Percentiles rank a stretch among this genome's conserved stretches.
phyloP scores from a whole-genome alignment of 2,888 invertebrate species.

The Acanthacorydalis orientalis region DNA sequence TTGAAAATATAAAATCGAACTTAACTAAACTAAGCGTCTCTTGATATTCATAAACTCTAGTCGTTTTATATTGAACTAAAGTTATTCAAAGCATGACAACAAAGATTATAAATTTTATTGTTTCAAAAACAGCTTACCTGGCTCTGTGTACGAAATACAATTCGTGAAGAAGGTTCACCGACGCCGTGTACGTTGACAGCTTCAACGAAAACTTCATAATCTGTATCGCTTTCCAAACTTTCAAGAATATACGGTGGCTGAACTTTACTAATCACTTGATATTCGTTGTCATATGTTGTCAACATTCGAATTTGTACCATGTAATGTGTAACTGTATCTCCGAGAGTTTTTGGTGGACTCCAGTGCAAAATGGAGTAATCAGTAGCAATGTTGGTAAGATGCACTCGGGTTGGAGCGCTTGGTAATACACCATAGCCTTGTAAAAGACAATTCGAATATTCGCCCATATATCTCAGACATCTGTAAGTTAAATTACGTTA shows the following conservation, averaged over 20 bases:
- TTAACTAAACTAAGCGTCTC: no score
- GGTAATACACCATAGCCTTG: conserved; percentile 74
- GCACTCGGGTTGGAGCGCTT: conserved; percentile 49
- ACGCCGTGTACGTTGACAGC: conserved; percentile 66
- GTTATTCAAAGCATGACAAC: neutral
- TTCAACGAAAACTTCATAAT: conserved; percentile 66
- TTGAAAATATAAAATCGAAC: no score
- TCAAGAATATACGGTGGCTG: conserved; percentile 61
- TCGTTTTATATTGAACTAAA: conserved; percentile 1
- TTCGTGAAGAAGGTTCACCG: conserved; percentile 55
- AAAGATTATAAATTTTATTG: neutral
- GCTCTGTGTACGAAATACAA: conserved; percentile 60
- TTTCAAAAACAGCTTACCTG: conserved; percentile 27
- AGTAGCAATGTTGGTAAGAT: conserved; percentile 55
- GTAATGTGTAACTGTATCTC: conserved; percentile 52
- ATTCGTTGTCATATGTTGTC: conserved; percentile 25
- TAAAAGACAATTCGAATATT: conserved; percentile 65
- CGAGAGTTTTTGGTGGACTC: conserved; percentile 50
- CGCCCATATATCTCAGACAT: conserved; percentile 65
- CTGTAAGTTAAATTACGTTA: conserved; percentile 20
- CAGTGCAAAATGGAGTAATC: conserved; percentile 66
- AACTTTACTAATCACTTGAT: conserved; percentile 24
- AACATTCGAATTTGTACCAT: conserved; percentile 42
- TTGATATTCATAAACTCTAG: no score
- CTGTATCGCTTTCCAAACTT: conserved; percentile 51